A percentile compares a stretch with the other conserved stretches of the same genome.
phyloP scores from a whole-genome alignment of 2,888 invertebrate species.

The Didymodactylos carnosus region DNA sequence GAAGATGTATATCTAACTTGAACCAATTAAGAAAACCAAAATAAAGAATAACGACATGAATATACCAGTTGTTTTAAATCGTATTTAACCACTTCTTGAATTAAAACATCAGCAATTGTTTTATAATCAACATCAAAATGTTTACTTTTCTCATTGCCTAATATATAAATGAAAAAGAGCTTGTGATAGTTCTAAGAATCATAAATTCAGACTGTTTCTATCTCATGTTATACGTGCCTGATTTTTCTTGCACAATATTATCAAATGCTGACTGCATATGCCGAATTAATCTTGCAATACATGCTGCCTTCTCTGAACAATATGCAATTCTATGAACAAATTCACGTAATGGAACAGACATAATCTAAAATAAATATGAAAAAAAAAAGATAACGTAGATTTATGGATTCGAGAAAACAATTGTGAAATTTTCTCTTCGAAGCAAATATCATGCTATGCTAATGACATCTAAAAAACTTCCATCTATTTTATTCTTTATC shows the following conservation, averaged over 20 bases:
- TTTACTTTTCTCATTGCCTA: neutral
- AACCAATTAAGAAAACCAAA: too few relatives aligned
- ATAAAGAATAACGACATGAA: too few relatives aligned
- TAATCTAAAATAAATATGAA: neutral
- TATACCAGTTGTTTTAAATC: too few relatives aligned
- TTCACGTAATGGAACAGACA: neutral
- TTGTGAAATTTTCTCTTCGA: too few relatives aligned
- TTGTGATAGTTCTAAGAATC: neutral
- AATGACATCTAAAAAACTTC: too few relatives aligned
- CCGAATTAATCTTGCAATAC: neutral
- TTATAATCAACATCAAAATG: neutral
- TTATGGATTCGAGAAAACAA: too few relatives aligned
- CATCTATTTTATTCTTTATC: too few relatives aligned
- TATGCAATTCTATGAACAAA: neutral
- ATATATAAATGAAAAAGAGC: neutral
- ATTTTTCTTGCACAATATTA: neutral
- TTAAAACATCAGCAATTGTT: neutral
- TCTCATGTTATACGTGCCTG: too few relatives aligned
- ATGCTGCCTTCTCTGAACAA: neutral
- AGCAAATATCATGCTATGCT: too few relatives aligned
- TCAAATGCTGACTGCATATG: neutral
- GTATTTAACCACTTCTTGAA: neutral
- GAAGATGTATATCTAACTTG: too few relatives aligned
- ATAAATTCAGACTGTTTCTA: neutral
- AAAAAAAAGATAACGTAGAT: too few relatives aligned